These are phyloP conservation scores for Megastigmus dorsalis DNA, from an alignment of 2,888 invertebrate species.

Conservation along the genomic window DNA sequence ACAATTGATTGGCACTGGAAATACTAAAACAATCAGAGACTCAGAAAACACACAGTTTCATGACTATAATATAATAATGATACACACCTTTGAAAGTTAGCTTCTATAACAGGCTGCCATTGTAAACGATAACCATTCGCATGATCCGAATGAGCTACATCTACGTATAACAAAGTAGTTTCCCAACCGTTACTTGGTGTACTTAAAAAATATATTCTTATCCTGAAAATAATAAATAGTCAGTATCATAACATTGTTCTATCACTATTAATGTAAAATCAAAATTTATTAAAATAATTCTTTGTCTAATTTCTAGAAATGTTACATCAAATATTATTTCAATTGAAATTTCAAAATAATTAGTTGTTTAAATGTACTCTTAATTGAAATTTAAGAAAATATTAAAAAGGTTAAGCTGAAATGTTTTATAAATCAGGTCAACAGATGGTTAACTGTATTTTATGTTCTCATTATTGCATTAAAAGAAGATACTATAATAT, in stretches of 20 bases:
- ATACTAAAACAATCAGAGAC: conserved; percentile 60
- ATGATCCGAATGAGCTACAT: conserved; percentile 82
- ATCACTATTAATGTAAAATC: too few relatives aligned
- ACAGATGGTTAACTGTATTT: conserved; percentile 26
- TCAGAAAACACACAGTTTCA: conserved; percentile 18
- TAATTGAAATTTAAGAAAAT: background rate
- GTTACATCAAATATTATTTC: background rate
- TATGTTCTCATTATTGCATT: too few relatives aligned
- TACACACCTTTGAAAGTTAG: conserved; percentile 77
- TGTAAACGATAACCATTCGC: conserved; percentile 79
- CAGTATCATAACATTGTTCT: background rate
- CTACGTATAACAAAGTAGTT: conserved; percentile 90
- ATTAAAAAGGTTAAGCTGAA: background rate
- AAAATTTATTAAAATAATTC: too few relatives aligned
- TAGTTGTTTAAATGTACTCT: too few relatives aligned
- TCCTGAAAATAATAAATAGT: conserved; percentile 73
- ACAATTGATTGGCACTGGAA: conserved; percentile 80
- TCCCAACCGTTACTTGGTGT: conserved; percentile 93
- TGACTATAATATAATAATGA: background rate
- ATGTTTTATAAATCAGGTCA: background rate
- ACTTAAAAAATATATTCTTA: conserved; percentile 91
- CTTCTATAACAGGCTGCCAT: conserved; percentile 90
- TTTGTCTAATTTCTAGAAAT: too few relatives aligned
- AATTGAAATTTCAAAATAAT: background rate
- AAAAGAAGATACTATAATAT: too few relatives aligned